phyloP scores from a whole-genome alignment of 2,113 vertebrate species.

The Dicaeum eximium region DNA sequence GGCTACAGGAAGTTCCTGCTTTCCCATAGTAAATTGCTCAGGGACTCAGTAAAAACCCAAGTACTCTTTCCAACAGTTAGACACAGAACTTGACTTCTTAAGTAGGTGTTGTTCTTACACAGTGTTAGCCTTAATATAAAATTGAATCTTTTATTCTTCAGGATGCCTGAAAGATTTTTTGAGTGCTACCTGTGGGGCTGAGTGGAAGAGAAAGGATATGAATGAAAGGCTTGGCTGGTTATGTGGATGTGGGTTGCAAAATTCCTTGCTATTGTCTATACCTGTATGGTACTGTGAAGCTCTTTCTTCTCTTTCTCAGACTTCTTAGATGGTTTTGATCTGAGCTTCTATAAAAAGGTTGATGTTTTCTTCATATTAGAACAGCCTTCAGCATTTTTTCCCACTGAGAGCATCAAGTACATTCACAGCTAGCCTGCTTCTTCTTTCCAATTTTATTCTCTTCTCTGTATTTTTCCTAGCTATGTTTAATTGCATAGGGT shows the following conservation, averaged over 20 bases:
- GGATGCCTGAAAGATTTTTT: not conserved
- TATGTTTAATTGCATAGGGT: not conserved
- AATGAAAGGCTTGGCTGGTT: constrained; percentile 13
- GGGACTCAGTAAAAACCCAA: not conserved
- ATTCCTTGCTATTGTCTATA: not conserved
- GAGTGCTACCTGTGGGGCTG: not conserved
- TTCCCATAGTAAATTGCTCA: not conserved
- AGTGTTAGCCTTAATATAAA: not conserved
- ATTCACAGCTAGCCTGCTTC: not conserved
- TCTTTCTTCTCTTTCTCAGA: not conserved
- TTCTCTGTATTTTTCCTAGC: not conserved
- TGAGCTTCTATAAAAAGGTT: not conserved
- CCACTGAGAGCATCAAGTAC: not conserved
- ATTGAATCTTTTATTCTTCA: not conserved
- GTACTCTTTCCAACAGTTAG: not conserved
- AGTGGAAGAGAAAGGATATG: not conserved
- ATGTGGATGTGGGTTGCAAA: not conserved
- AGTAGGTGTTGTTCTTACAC: not conserved
- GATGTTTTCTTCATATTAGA: not conserved
- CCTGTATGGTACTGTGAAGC: not conserved
- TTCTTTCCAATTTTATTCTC: not conserved
- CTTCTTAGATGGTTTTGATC: not conserved
- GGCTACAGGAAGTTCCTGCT: not conserved
- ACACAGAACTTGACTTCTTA: not conserved
- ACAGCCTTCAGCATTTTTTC: not conserved